Conservation (phyloP, 2,888 invertebrate genomes). For the Proisotoma minuta region DNA sequence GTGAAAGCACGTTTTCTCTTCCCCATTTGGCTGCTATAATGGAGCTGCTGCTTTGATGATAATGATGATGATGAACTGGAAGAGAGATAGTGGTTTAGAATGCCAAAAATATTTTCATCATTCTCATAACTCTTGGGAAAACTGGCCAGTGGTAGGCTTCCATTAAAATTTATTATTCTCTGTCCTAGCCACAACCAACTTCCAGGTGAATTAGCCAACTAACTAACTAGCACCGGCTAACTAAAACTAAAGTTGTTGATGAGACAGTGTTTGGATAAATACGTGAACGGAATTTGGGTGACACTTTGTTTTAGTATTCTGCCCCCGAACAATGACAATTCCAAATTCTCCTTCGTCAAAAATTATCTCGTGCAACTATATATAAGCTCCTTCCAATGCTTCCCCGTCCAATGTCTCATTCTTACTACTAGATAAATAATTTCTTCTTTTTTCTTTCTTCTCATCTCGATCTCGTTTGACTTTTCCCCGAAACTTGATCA, state of each 20-base stretch:
- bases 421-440: too few species aligned
- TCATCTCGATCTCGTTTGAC: slow-evolving; percentile 11
- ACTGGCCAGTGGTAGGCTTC: slow-evolving; percentile 20
- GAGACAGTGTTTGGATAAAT: slow-evolving; percentile 30
- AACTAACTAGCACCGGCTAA: slow-evolving; percentile 17
- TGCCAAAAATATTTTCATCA: slow-evolving; percentile 12
- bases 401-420: too few species aligned
- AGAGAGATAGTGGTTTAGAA: slow-evolving; percentile 10
- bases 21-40: background rate
- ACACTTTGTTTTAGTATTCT: slow-evolving; percentile 47
- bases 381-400: too few species aligned
- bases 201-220: too few species aligned
- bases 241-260: slow-evolving; percentile 16
- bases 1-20: background rate
- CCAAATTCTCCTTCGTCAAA: too few species aligned
- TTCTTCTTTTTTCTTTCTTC: background rate
- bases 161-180: too few species aligned
- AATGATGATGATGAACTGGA: slow-evolving; percentile 19
- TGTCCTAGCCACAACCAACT: too few species aligned
- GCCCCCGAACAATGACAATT: background rate
- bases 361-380: too few species aligned
- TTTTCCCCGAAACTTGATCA: slow-evolving; percentile 3
- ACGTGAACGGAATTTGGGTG: slow-evolving; percentile 48
- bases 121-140: slow-evolving; percentile 14
- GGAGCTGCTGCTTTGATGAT: slow-evolving; percentile 4